A percentile compares a stretch with the other conserved stretches of the same genome.
These are phyloP conservation scores for Ormyrus pomaceus DNA, from an alignment of 2,888 invertebrate species.

Conservation along the genomic window DNA sequence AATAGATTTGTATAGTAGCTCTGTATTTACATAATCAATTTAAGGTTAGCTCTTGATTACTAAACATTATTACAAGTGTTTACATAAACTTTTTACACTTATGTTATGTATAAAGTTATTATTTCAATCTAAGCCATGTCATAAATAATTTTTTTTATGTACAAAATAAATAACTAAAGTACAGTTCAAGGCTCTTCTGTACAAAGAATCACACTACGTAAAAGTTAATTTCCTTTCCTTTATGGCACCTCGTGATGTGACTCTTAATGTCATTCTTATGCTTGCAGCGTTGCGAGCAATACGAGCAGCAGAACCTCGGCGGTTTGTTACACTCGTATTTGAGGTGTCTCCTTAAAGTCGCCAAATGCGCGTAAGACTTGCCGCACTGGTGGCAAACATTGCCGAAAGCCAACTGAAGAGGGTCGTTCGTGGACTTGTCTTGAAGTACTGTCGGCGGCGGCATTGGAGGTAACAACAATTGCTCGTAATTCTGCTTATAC, in stretches of 20 bases:
- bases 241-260: constrained; percentile 41
- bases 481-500: constrained; percentile 12
- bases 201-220: not conserved
- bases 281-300: constrained; percentile 59
- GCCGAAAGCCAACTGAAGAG: too few relatives aligned
- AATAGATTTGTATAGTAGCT: too few relatives aligned
- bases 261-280: constrained; percentile 39
- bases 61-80: too few relatives aligned
- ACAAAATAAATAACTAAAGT: too few relatives aligned
- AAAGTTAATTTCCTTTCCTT: constrained; percentile 26
- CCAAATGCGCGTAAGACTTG: constrained; percentile 38
- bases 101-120: too few relatives aligned
- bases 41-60: too few relatives aligned
- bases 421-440: not conserved
- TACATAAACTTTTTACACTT: too few relatives aligned
- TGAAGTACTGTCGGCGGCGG: not conserved
- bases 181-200: not conserved
- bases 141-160: too few relatives aligned
- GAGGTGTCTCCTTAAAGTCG: constrained; percentile 60
- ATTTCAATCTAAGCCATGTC: too few relatives aligned
- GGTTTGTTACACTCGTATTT: constrained; percentile 65
- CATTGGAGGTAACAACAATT: not conserved
- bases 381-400: constrained; percentile 45
- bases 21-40: too few relatives aligned
- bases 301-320: constrained; percentile 66